Conservation (phyloP, 2,797 vertebrate genomes). For the Microcaecilia unicolor region DNA sequence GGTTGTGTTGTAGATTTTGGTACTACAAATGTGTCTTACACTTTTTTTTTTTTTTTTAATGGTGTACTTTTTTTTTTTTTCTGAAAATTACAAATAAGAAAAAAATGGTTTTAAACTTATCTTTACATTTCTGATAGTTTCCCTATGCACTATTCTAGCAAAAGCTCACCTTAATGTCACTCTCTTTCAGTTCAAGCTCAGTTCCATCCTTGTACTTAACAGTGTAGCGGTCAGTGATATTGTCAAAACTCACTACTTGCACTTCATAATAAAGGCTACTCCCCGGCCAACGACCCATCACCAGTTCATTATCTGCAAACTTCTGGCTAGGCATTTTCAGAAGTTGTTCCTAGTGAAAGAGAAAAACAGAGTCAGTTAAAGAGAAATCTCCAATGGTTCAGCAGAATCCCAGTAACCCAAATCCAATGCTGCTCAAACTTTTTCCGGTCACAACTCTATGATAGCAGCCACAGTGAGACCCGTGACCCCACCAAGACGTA, state of each 20-base stretch:
- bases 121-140: not conserved
- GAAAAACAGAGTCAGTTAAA: rapidly evolving
- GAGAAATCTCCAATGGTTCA: not conserved
- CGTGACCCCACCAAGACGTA: too few species aligned
- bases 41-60: too few species aligned
- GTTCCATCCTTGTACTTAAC: constrained; percentile 96
- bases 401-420: too few species aligned
- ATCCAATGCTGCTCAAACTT: too few species aligned
- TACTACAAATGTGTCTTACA: too few species aligned
- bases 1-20: too few species aligned
- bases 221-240: constrained; percentile 68
- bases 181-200: constrained; percentile 80
- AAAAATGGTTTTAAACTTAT: too few species aligned
- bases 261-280: constrained; percentile 92
- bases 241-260: constrained; percentile 65
- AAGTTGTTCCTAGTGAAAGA: not conserved
- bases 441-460: too few species aligned
- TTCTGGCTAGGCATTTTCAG: constrained; percentile 70
- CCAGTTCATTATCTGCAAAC: constrained; percentile 74
- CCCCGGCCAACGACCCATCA: constrained; percentile 96
- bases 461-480: too few species aligned
- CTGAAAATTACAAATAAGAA: too few species aligned
- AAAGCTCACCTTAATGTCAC: constrained; percentile 73
- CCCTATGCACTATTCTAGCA: rapidly evolving
- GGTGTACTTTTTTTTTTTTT: too few species aligned